These are phyloP conservation scores for Drosophila trichaetosa DNA, from an alignment of 2,888 invertebrate genomes.

Conservation along the genomic window DNA sequence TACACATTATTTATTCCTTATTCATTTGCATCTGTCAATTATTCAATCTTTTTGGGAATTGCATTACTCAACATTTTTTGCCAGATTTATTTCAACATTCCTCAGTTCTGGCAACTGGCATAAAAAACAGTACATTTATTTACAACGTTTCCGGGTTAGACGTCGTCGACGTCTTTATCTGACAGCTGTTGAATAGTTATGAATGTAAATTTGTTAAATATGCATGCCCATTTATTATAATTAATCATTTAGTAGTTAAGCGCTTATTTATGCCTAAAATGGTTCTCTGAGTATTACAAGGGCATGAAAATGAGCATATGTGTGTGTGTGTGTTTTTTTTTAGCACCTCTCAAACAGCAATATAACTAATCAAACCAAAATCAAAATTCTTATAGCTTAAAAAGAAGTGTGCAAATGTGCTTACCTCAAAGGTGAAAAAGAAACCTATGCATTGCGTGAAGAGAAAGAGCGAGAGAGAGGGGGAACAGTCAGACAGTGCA, in stretches of 20 bases:
- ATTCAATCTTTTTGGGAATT: slow-evolving; percentile 8
- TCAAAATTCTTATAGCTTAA: slow-evolving; percentile 12
- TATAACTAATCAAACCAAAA: slow-evolving; percentile 19
- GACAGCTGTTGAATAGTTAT: slow-evolving; percentile 22
- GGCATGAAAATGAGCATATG: slow-evolving; percentile 44
- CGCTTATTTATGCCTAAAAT: slow-evolving; percentile 4
- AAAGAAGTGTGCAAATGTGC: slow-evolving; percentile 36
- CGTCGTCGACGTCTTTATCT: not conserved
- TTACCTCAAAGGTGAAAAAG: slow-evolving; percentile 51
- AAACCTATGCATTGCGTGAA: slow-evolving; percentile 22
- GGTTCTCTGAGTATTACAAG: slow-evolving; percentile 8
- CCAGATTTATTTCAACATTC: slow-evolving; percentile 8
- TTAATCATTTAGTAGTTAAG: not conserved
- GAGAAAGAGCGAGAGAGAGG: not conserved
- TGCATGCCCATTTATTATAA: not conserved
- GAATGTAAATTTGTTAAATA: not conserved
- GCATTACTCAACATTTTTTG: not conserved
- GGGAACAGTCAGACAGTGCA: not conserved
- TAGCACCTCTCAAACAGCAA: slow-evolving; percentile 39
- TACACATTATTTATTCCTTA: not conserved
- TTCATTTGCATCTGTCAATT: not conserved
- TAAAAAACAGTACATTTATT: slow-evolving; percentile 12
- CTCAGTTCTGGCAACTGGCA: slow-evolving; percentile 1
- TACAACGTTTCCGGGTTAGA: slow-evolving; percentile 17
- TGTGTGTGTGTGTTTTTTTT: slow-evolving; percentile 18